A percentile compares a stretch with the other conserved stretches of the same genome.
These are phyloP conservation scores for Mustela nigripes DNA, from an alignment of 2,113 vertebrate genomes.

Conservation along the genomic window DNA sequence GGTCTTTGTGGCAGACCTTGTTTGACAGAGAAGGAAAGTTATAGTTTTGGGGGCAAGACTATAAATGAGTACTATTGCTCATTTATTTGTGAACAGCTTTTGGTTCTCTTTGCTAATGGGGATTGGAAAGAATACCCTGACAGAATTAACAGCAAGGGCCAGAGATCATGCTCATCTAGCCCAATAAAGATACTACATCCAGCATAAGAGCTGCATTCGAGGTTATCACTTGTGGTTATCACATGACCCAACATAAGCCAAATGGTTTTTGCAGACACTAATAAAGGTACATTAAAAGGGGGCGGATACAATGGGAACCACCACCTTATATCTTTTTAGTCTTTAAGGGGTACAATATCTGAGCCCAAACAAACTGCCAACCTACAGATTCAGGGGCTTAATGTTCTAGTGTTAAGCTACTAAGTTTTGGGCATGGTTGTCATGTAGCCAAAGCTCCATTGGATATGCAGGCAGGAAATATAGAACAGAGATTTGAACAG, in stretches of 20 bases:
- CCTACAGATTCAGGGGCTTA: slow-evolving; percentile 14
- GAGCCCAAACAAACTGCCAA: neutral
- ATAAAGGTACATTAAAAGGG: neutral
- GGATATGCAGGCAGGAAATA: too few species aligned
- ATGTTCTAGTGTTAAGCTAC: slow-evolving; percentile 33
- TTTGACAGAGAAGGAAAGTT: neutral
- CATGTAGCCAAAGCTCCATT: too few species aligned
- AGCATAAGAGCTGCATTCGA: too few species aligned
- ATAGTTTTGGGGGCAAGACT: neutral
- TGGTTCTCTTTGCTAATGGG: neutral
- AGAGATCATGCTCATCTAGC: neutral
- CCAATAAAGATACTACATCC: neutral
- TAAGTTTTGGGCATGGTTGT: neutral
- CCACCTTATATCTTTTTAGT: neutral
- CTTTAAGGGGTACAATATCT: neutral
- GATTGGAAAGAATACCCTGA: neutral
- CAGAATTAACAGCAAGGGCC: neutral
- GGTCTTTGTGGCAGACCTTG: neutral
- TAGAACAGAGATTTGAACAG: too few species aligned
- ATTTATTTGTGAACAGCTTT: neutral
- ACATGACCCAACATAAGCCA: neutral
- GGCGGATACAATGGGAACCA: neutral
- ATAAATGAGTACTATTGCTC: neutral
- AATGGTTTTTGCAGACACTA: neutral
- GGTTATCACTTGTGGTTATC: neutral